Evolutionary conservation across 2,113 vertebrate genomes (phyloP), one percentile per base, ranked within the genome.

Genomic region (Colinus virginianus): DNA sequence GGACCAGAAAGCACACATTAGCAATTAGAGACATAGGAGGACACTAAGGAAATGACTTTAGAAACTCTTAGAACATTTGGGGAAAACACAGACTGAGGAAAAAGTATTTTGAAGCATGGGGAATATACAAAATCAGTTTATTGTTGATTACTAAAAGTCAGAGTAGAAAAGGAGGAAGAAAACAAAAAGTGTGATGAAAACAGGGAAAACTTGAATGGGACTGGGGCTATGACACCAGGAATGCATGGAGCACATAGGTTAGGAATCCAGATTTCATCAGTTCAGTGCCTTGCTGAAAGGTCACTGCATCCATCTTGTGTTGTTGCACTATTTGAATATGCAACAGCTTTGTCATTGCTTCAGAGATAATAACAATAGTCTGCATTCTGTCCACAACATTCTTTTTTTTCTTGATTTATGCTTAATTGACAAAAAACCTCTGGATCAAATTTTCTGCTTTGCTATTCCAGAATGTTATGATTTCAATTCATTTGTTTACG

Each of bases 221-320:
- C 53, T 66, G 48, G 6, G 4, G 46, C 34, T 68, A 5, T 68
- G 67, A 51, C 19, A 56, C 4, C 61, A 16, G 55, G 32, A 87
- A 72, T 40, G 2, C 67, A 6, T 61, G 17, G 13, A 3, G 5
- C 0, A 28, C 16, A 56, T 3, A 76, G 3, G 19, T 55, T 7
- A 8, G 1, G 46, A 71, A 68, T 59, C 4, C 2, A 72, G 9
- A 82, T 63, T 74, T 78, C 26, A 38, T 55, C 18, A 61, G 8
- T 84, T 84, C 19, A 25, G 0, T 46, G 6, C 8, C 28, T 76
- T 17, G 3, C 7, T 68, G 10, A 69, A 51, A 36, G 13, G 4
- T 64, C 9, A n/a, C 32, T 69, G 9, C 10, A 8, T 36, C 3
- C 1, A 4, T 6, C 23, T 71, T 43, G 8, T 10, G 3, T 53